Evolutionary conservation across 2,888 invertebrate genomes (phyloP), one percentile per base, ranked within the genome.

Genomic region (Drymonia ruficornis): DNA sequence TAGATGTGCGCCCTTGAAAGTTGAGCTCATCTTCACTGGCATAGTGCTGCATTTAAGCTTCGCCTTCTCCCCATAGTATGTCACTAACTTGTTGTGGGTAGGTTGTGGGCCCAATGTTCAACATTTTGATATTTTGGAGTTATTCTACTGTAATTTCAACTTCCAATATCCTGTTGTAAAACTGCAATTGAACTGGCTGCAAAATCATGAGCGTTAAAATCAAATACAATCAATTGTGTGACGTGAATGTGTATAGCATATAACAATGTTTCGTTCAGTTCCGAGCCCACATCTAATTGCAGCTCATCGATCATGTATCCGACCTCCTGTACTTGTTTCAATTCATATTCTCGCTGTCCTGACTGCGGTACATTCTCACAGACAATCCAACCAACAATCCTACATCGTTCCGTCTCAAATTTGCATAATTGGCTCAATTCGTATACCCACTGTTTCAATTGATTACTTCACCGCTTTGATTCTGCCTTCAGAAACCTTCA

Each of bases 341-440:
- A 50, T 40, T 49, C 15, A 12, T 16, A 13, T 16, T 31, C 31
- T 49, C 28, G n/a, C 28, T 18, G 19, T 19, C 16, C 34, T n/a
- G n/a, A 50, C 36, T 28, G 34, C 49, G 23, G 16, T 15, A 15
- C 50, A 34, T 34, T 42, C 18, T 19, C 51, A 49, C 52, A 49
- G 53, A 73, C 74, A 70, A 70, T 58, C 66, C 74, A 70, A 70
- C 57, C 66, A 69, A 63, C 67, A 60, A 61, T 67, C 56, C 54
- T 63, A 60, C 67, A 63, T 65, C 63, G 62, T 44, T 36, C 49
- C 43, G 43, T 54, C 58, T 53, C 54, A 52, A 62, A 76, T 81
- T 76, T 75, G 70, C 78, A 80, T 84, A 81, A 86, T 82, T 80
- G 78, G 50, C 65, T 76, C 74, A 77, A 80, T 79, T 80, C 60